Evolutionary conservation across 2,888 invertebrate genomes (phyloP), one percentile per base, ranked within the genome.

Genomic region (Anthrax anthrax): DNA sequence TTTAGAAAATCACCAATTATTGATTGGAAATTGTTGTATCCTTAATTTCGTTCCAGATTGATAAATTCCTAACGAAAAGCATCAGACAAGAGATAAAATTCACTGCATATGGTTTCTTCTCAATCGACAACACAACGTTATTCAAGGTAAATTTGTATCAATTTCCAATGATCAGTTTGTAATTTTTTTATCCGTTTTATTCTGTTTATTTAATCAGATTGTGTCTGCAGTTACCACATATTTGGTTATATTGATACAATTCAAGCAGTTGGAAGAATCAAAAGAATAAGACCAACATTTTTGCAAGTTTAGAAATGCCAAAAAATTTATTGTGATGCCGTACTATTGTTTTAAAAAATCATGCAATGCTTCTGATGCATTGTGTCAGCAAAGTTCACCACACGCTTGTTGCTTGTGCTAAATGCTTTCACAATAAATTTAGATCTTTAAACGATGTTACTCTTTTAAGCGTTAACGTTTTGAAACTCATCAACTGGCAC

Each of bases 181-280:
- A n/a, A 34, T 34, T 9, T 34, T 34, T 34, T 34, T 23, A 6
- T 23, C 8, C 8, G 8, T 23, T 23, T 32, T 1, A 32, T 32
- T 32, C 2, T 32, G 12, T 32, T 32, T 27, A 8, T 27, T 12
- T 32, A 12, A 4, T 12, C 39, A 67, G 67, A 66, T 67, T 14
- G 63, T 65, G 47, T 64, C 65, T 14, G 67, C 67, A 3, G 65
- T 66, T 1, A 65, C 67, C 39, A 67, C 67, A 0, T 67, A 67
- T 50, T 55, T 67, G 47, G 65, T 67, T 2, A 67, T 67, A 43
- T 55, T 67, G 29, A 65, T 67, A 49, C 67, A 67, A 52, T 67
- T 67, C 34, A 67, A 67, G 29, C 66, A 67, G 49, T 53, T 67
- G 32, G 66, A 67, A 49, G 66, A 42, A 8, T 23, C 46, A 4